Conservation (phyloP, 2,888 invertebrate species). For the Luffia ferchaultella region DNA sequence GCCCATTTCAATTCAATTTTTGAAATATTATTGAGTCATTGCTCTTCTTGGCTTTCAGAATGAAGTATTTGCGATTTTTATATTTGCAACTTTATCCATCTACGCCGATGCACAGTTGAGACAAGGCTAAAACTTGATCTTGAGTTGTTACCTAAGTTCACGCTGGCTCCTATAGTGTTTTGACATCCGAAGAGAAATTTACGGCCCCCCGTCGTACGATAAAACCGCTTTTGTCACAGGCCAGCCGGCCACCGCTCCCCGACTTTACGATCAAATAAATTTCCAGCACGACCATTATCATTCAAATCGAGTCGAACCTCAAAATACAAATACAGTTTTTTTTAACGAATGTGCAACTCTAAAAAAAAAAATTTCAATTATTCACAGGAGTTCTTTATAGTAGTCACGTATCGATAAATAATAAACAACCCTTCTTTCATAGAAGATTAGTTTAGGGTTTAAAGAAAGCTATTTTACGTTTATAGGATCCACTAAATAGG, state of each 20-base stretch:
- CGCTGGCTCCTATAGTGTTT: constrained; percentile 24
- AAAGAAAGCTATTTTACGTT: background rate
- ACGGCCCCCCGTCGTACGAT: constrained; percentile 50
- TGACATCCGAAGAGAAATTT: constrained; percentile 60
- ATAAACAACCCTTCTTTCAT: background rate
- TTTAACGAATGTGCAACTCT: background rate
- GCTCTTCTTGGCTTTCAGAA: too few species aligned
- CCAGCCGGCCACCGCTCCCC: constrained; percentile 47
- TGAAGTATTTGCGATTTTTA: too few species aligned
- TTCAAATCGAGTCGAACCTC: constrained; percentile 56
- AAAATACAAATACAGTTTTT: constrained; percentile 39
- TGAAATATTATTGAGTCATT: too few species aligned
- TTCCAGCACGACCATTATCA: constrained; percentile 63
- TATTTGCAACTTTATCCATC: too few species aligned
- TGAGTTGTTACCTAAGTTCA: too few species aligned
- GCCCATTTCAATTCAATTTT: too few species aligned
- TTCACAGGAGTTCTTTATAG: background rate
- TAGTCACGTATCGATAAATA: background rate
- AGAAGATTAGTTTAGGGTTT: background rate
- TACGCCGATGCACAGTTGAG: too few species aligned
- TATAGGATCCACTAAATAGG: background rate
- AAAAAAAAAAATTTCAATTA: background rate
- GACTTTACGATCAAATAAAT: constrained; percentile 62
- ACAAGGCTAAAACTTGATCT: too few species aligned
- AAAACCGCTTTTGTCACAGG: constrained; percentile 57